phyloP scores from a whole-genome alignment of 2,113 vertebrate species.

The Zootoca vivipara region DNA sequence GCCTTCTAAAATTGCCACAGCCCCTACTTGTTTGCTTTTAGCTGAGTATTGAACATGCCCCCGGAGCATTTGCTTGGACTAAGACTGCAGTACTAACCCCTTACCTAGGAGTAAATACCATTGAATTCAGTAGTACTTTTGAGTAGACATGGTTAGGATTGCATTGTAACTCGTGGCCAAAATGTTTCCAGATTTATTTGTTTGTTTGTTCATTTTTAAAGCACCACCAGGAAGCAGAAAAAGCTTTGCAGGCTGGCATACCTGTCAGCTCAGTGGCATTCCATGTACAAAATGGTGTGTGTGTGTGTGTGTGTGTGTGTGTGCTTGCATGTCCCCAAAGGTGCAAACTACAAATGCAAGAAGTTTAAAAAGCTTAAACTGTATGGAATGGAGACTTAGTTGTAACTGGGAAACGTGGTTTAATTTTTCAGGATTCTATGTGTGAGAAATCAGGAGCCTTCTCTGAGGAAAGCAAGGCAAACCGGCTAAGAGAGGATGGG shows the following conservation, averaged over 20 bases:
- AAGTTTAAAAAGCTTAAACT: background rate
- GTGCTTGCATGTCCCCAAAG: background rate
- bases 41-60: background rate
- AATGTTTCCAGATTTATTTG: background rate
- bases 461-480: slow-evolving; percentile 35
- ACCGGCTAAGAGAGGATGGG: slow-evolving; percentile 57
- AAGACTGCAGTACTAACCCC: no score
- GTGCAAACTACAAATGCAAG: no score
- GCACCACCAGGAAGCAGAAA: background rate
- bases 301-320: no score
- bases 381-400: background rate
- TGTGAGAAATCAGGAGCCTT: slow-evolving; percentile 80
- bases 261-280: background rate
- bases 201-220: no score
- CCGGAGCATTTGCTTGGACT: background rate
- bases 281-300: background rate
- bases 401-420: background rate
- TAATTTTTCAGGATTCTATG: slow-evolving; percentile 83
- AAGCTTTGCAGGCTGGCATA: background rate
- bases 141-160: no score
- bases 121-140: no score
- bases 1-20: no score
- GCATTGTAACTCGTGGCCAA: background rate
- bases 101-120: no score
- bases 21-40: no score